Evolutionary conservation across 1,140 invertebrate genomes (phyloP).

Genomic region (Sarcophaga bullata): DNA sequence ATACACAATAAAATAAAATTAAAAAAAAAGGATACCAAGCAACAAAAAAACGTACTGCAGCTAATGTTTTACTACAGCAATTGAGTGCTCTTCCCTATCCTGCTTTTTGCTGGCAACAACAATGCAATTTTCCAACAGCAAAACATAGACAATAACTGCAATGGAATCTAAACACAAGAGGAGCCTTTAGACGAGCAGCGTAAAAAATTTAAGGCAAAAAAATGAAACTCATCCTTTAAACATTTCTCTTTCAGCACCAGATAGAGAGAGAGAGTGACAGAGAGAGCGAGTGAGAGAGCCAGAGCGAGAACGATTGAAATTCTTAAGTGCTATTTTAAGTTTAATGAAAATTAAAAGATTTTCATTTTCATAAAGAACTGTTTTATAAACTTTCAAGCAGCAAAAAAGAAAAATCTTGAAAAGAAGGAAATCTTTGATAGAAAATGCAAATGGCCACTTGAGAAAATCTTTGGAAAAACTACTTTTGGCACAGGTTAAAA

Average conservation of each 20-base stretch:
- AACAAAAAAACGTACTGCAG: background rate
- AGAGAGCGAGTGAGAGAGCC: background rate
- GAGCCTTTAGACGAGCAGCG: background rate
- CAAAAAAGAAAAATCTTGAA: background rate
- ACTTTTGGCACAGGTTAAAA: background rate
- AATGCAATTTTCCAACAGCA: background rate
- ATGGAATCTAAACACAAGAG: background rate
- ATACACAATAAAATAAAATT: background rate
- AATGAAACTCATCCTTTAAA: background rate
- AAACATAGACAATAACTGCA: too few species aligned
- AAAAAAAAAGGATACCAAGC: background rate
- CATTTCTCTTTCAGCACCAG: too few species aligned
- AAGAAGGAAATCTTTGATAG: background rate
- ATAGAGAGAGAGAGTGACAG: too few species aligned
- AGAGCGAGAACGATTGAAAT: background rate
- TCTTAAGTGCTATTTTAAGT: conserved; percentile 21
- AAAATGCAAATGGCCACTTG: background rate
- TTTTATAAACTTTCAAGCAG: background rate
- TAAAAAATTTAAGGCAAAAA: background rate
- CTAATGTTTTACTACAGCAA: background rate
- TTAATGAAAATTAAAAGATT: conserved; percentile 27
- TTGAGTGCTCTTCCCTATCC: too few species aligned
- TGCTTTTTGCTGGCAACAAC: background rate
- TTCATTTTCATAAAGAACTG: background rate
- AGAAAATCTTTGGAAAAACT: background rate